Conservation (phyloP, 2,797 vertebrate genomes). For the Pseudochirops cupreus region DNA sequence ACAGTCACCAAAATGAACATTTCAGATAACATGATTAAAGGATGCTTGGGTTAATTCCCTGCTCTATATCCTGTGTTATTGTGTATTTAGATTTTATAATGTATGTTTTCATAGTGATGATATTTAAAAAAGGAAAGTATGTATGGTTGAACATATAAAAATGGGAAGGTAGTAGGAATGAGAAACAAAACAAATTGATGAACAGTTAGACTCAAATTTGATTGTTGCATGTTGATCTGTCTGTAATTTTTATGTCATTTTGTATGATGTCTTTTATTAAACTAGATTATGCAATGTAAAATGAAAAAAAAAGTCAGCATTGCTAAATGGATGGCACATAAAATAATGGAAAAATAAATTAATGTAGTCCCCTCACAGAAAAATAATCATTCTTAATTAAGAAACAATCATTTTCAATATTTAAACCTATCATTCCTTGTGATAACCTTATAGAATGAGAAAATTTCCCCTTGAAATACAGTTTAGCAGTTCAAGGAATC, state of each 20-base stretch:
- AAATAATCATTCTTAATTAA: constrained; percentile 49
- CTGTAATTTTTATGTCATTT: constrained; percentile 41
- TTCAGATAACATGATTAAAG: background rate
- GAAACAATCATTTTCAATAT: constrained; percentile 24
- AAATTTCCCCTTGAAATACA: constrained; percentile 14
- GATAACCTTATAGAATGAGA: background rate
- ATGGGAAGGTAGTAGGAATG: background rate
- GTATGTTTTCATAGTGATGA: constrained; percentile 17
- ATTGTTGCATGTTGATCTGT: background rate
- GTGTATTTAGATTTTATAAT: background rate
- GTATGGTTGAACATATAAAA: constrained; percentile 18
- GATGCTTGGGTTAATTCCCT: constrained; percentile 13
- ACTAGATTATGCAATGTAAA: constrained; percentile 30
- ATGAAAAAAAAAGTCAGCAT: background rate
- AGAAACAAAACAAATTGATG: background rate
- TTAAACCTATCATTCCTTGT: constrained; percentile 31
- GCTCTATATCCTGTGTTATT: constrained; percentile 23
- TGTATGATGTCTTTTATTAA: constrained; percentile 25
- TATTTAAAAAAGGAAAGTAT: constrained; percentile 6
- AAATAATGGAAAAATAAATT: background rate
- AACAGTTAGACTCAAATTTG: constrained; percentile 11
- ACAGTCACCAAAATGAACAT: background rate
- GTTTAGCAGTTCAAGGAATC: constrained; percentile 22
- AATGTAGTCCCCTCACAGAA: background rate
- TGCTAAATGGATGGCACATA: background rate